Evolutionary conservation across 2,113 vertebrate species (phyloP).

Genomic region (Trogon melanurus): DNA sequence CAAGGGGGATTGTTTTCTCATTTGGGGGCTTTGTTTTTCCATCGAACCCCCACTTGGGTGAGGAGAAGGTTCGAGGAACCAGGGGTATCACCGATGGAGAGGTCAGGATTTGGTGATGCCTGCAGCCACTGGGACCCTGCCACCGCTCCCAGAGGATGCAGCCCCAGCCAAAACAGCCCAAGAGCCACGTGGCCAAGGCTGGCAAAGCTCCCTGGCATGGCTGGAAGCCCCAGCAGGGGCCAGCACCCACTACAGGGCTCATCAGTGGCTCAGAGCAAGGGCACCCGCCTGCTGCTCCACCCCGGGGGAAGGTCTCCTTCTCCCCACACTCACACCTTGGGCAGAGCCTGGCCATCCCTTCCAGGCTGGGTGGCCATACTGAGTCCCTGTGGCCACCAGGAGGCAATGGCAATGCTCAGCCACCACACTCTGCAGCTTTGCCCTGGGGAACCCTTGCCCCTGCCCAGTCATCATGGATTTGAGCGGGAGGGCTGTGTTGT

Average conservation of each 20-base stretch:
- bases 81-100: rapidly evolving
- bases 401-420: background rate
- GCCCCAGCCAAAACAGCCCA: rapidly evolving
- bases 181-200: background rate
- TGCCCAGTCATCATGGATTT: background rate
- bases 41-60: background rate
- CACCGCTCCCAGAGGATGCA: background rate
- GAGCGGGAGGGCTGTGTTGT: background rate
- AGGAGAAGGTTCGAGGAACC: rapidly evolving
- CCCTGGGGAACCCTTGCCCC: background rate
- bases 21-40: background rate
- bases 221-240: rapidly evolving
- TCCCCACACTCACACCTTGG: rapidly evolving
- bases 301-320: background rate
- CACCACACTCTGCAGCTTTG: background rate
- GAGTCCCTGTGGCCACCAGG: background rate
- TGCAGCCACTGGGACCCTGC: background rate
- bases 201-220: rapidly evolving
- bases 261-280: rapidly evolving
- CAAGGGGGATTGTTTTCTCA: rapidly evolving
- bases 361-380: background rate
- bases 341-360: background rate
- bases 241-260: rapidly evolving
- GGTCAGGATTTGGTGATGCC: background rate
- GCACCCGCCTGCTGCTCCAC: rapidly evolving